These are phyloP conservation scores for Laspeyria flexula DNA, from an alignment of 2,888 invertebrate species.

Conservation along the genomic window DNA sequence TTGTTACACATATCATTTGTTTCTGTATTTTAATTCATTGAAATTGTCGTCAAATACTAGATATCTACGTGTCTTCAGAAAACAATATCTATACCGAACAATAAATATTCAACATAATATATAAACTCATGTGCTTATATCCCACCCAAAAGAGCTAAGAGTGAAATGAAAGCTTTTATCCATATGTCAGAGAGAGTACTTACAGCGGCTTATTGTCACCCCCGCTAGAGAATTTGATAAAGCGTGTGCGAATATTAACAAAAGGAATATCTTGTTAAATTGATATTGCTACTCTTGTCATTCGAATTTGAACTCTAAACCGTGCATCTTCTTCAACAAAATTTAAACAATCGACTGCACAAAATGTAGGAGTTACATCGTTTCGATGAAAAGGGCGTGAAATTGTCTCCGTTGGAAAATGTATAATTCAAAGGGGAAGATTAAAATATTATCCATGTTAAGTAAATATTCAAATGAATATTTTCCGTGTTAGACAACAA, in stretches of 20 bases:
- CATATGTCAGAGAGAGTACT: conserved; percentile 86
- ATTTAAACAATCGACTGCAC: conserved; percentile 61
- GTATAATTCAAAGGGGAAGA: conserved; percentile 87
- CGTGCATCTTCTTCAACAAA: conserved; percentile 32
- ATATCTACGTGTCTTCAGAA: no score
- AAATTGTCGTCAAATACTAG: no score
- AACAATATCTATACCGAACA: not conserved
- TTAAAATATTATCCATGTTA: conserved; percentile 87
- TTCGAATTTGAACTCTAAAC: conserved; percentile 60
- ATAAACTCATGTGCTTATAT: conserved; percentile 55
- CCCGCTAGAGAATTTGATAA: conserved; percentile 86
- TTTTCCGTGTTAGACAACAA: conserved; percentile 87
- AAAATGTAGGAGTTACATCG: conserved; percentile 58
- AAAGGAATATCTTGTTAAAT: conserved; percentile 87
- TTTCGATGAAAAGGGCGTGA: conserved; percentile 74
- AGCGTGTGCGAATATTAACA: conserved; percentile 87
- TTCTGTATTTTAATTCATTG: no score
- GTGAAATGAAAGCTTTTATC: conserved; percentile 86
- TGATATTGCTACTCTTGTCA: conserved; percentile 73
- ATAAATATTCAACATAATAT: conserved; percentile 22
- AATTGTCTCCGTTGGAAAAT: conserved; percentile 86
- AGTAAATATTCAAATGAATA: conserved; percentile 87
- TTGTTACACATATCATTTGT: no score
- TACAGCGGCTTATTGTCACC: conserved; percentile 86
- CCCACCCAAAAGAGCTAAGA: conserved; percentile 82